Base-by-base conservation (phyloP, 2,888 invertebrate genomes). In the Drosophila lacicola region DNA sequence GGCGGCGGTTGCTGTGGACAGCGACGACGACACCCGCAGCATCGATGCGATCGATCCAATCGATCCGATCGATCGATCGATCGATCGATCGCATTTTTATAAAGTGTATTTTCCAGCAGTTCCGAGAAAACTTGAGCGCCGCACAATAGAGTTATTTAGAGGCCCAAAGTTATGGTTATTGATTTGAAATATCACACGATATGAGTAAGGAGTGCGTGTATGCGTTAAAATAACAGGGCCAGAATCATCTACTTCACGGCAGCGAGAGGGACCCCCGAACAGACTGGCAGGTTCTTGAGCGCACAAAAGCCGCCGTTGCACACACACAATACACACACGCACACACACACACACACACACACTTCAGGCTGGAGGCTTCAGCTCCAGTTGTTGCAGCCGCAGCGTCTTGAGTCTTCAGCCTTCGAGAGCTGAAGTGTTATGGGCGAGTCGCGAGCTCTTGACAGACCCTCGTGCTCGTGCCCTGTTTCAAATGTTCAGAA, bases 101-200 rank as follows among this genome's bases (percentile, higher is more conserved):
- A 53, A 50, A 58, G 57, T 54, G 44, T 60, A 60, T 75, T 76
- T 75, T 76, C 75, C 76, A 76, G 51, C 65, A 77, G 69, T 87
- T 87, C 88, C 84, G 73, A 88, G 87, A 89, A 89, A 89, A 77
- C 79, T 78, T 80, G 71, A 75, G 76, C 68, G 73, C 75, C 79
- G 71, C 84, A 90, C 90, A 90, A 90, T 90, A 89, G 90, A 90
- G 90, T 90, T 89, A 90, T 90, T 90, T 89, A 85, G 80, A 70
- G 74, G 74, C 71, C 54, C 49, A 53, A 70, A 68, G 80, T 82
- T 81, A 83, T 86, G 82, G 78, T 86, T 90, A 89, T 86, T 88
- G 88, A 89, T 90, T 88, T 88, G 82, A 86, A 85, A 88, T 85
- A 85, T 77, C 80, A 78, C 76, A 79, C 68, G 74, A 80, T 68